These are phyloP conservation scores for Sinocyclocheilus anshuiensis DNA, from an alignment of 2,113 vertebrate genomes.

Conservation along the genomic window DNA sequence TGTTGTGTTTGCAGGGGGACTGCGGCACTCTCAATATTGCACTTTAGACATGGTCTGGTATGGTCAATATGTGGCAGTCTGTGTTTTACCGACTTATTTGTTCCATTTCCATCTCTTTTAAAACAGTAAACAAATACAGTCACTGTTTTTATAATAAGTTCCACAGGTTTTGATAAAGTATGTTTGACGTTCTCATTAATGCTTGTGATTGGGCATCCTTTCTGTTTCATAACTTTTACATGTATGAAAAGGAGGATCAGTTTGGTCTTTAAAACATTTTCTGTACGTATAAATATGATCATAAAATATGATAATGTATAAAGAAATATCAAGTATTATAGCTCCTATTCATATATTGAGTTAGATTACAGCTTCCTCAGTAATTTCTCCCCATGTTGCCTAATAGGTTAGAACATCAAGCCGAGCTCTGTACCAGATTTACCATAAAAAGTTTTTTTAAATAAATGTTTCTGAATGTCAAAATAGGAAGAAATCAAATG, in stretches of 20 bases:
- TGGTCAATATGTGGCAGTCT: not conserved
- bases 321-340: not conserved
- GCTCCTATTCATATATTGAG: not conserved
- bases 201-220: not conserved
- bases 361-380: not conserved
- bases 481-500: too few species aligned
- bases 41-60: conserved; percentile 9
- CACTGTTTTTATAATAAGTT: not conserved
- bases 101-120: not conserved
- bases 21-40: conserved; percentile 46
- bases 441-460: too few species aligned
- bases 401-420: too few species aligned
- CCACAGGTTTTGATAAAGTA: not conserved
- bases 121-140: not conserved
- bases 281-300: too few species aligned
- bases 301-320: not conserved
- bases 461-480: too few species aligned
- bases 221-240: not conserved
- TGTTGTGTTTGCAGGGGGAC: conserved; percentile 12
- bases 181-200: not conserved
- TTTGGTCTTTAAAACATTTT: not conserved
- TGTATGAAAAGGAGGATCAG: too few species aligned
- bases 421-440: too few species aligned
- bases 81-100: not conserved
- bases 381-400: too few species aligned